phyloP scores from a whole-genome alignment of 2,113 vertebrate genomes.

The Spilogale gracilis region DNA sequence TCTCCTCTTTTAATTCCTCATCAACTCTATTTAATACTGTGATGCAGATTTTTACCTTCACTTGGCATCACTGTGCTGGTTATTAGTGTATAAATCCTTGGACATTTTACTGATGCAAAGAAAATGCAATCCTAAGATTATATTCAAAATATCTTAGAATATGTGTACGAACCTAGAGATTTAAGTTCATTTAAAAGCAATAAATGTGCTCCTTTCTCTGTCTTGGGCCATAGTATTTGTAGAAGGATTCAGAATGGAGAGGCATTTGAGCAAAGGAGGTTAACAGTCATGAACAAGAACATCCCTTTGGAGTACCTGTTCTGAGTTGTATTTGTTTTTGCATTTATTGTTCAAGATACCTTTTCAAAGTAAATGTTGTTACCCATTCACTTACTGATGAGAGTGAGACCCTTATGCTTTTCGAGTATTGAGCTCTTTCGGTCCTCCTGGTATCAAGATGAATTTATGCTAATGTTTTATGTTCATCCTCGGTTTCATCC shows the following conservation, averaged over 20 bases:
- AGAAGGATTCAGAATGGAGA: background rate
- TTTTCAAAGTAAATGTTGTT: background rate
- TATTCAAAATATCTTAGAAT: background rate
- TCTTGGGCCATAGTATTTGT: background rate
- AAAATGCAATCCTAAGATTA: background rate
- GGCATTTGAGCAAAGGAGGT: background rate
- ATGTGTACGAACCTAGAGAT: background rate
- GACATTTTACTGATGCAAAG: background rate
- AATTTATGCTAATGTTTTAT: background rate
- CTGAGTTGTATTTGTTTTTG: background rate
- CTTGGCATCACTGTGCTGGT: background rate
- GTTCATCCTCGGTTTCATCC: background rate
- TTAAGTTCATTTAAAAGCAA: background rate
- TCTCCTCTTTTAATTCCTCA: background rate
- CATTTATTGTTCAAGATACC: background rate
- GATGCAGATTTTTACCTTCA: background rate
- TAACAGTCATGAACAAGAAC: background rate
- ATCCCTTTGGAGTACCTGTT: background rate
- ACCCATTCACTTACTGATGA: background rate
- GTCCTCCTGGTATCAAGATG: background rate
- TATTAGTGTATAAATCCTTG: background rate
- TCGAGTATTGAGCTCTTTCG: background rate
- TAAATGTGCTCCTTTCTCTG: background rate
- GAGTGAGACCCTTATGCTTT: background rate
- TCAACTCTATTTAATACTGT: background rate